Evolutionary conservation across 1,140 invertebrate genomes (phyloP).

Genomic region (Cryptotermes secundus): DNA sequence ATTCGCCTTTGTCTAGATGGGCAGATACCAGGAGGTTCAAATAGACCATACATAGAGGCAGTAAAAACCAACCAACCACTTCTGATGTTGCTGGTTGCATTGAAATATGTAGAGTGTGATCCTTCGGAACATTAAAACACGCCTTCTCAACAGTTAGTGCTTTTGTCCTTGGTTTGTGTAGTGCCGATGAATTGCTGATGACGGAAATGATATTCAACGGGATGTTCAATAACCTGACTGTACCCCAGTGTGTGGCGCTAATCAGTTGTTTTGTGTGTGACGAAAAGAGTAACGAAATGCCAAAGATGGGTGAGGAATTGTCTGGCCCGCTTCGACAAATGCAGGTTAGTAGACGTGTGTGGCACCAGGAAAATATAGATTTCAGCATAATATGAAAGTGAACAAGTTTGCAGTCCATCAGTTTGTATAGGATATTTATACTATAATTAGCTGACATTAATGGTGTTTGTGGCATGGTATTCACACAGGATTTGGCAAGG

Average conservation of each 20-base stretch:
- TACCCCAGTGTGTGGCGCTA: slow-evolving; percentile 82
- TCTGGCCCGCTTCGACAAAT: slow-evolving; percentile 82
- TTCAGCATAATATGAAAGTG: no score
- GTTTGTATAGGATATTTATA: no score
- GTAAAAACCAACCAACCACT: no score
- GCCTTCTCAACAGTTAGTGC: no score
- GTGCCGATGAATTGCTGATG: slow-evolving; percentile 94
- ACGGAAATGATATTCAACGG: slow-evolving; percentile 99
- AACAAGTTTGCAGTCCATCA: no score
- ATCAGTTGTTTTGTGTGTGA: slow-evolving; percentile 98
- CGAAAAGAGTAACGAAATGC: slow-evolving; percentile 83
- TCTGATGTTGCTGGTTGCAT: no score
- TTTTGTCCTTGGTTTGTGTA: slow-evolving; percentile 48
- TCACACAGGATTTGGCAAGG: slow-evolving; percentile 75
- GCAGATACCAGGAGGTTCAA: no score
- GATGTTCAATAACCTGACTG: slow-evolving; percentile 83
- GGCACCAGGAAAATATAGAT: no score
- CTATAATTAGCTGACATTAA: background rate
- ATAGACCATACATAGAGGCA: no score
- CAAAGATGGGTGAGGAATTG: slow-evolving; percentile 83
- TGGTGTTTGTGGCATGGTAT: background rate
- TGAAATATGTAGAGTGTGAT: no score
- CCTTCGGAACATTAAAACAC: no score
- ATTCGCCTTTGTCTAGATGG: no score
- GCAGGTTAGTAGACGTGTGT: slow-evolving; percentile 58